Conservation (phyloP, 2,888 invertebrate species). For the Hecatera dysodea region DNA sequence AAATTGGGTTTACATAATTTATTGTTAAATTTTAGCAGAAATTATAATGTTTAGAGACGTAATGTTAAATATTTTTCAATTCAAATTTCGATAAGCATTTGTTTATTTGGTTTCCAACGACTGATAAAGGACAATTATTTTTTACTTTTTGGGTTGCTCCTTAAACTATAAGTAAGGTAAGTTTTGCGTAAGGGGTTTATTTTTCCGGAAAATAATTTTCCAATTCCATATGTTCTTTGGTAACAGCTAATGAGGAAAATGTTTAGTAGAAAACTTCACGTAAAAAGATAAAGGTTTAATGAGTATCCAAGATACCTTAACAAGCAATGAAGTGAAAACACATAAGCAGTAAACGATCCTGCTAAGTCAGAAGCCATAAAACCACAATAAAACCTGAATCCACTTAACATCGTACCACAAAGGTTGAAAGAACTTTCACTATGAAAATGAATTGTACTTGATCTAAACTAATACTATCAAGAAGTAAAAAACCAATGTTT, state of each 20-base stretch:
- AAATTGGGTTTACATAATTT: no score
- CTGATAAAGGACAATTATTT: no score
- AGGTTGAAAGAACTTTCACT: conserved; percentile 46
- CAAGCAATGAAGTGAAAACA: conserved; percentile 19
- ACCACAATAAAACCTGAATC: conserved; percentile 39
- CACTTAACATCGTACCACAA: conserved; percentile 44
- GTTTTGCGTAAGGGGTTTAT: no score
- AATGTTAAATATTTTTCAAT: no score
- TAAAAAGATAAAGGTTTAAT: background rate
- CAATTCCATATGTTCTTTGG: no score
- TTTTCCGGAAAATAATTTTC: background rate
- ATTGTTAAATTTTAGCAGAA: no score
- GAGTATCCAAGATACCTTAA: background rate
- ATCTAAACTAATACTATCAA: background rate
- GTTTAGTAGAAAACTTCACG: background rate
- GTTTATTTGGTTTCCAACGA: no score
- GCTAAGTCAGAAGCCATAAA: conserved; percentile 51
- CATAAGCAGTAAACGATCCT: conserved; percentile 33
- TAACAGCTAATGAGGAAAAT: background rate
- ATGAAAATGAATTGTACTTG: conserved; percentile 12
- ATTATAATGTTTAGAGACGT: no score
- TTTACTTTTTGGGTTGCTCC: no score
- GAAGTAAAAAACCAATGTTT: background rate
- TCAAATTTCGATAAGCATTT: no score
- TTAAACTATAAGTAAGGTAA: no score